Evolutionary conservation across 2,113 vertebrate genomes (phyloP).

Genomic region (Oplegnathus fasciatus): DNA sequence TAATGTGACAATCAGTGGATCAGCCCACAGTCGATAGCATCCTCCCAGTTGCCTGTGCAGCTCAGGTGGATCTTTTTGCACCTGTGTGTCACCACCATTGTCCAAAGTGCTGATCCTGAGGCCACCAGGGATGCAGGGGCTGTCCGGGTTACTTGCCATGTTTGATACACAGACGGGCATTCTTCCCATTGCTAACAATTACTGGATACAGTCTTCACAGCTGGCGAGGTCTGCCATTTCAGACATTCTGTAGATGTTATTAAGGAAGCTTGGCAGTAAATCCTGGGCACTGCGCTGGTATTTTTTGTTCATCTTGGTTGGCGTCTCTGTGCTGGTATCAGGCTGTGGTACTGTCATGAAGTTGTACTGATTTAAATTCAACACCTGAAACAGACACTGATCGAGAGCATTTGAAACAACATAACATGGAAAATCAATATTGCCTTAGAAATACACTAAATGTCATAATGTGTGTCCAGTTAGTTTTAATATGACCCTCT

Average conservation of each 20-base stretch:
- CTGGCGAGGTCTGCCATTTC: not conserved
- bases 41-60: not conserved
- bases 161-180: not conserved
- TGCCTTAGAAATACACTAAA: constrained; percentile 3
- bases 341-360: not conserved
- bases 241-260: constrained; percentile 4
- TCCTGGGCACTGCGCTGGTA: not conserved
- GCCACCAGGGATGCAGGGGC: not conserved
- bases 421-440: not conserved
- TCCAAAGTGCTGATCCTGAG: constrained; percentile 11
- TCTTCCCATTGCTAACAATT: constrained; percentile 7
- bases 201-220: not conserved
- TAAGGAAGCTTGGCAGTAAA: not conserved
- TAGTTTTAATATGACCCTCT: not conserved
- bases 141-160: not conserved
- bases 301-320: constrained; percentile 23
- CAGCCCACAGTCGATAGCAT: not conserved
- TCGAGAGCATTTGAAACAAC: not conserved
- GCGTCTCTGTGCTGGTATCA: not conserved
- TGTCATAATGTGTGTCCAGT: not conserved
- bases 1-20: not conserved
- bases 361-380: not conserved
- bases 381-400: not conserved
- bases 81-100: not conserved
- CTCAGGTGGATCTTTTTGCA: not conserved